Evolutionary conservation across 2,797 vertebrate species (phyloP).

Genomic region (Podargus strigoides): DNA sequence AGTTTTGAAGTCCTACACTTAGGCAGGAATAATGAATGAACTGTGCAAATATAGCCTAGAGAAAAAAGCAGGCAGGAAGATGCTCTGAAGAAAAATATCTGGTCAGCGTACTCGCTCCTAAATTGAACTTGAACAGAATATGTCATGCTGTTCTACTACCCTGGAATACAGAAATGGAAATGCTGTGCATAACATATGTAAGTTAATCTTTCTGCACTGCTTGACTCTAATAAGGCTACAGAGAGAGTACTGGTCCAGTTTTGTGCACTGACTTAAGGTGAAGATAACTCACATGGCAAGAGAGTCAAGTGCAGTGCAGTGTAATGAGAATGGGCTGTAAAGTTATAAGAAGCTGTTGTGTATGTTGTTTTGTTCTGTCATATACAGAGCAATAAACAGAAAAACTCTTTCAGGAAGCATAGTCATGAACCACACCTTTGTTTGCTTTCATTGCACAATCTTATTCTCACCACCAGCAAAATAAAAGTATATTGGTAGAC

Average conservation of each 20-base stretch:
- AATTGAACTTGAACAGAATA: background rate
- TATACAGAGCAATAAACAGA: background rate
- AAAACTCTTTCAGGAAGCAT: background rate
- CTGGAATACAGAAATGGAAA: background rate
- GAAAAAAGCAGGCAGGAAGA: background rate
- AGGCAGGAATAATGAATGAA: background rate
- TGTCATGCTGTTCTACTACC: background rate
- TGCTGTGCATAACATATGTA: background rate
- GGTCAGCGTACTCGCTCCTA: background rate
- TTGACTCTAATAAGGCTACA: background rate
- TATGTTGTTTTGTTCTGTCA: background rate
- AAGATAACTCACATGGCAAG: background rate
- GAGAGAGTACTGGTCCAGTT: background rate
- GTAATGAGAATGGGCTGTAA: background rate
- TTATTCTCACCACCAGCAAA: background rate
- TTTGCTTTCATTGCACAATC: background rate
- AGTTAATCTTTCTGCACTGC: background rate
- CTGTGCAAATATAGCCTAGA: background rate
- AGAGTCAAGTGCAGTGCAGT: background rate
- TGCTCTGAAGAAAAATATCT: background rate
- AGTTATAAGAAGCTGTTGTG: background rate
- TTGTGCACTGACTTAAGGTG: background rate
- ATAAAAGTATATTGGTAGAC: background rate
- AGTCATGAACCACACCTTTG: background rate
- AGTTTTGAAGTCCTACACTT: background rate